Conservation (phyloP, 2,888 invertebrate genomes). For the Pomacea canaliculata region DNA sequence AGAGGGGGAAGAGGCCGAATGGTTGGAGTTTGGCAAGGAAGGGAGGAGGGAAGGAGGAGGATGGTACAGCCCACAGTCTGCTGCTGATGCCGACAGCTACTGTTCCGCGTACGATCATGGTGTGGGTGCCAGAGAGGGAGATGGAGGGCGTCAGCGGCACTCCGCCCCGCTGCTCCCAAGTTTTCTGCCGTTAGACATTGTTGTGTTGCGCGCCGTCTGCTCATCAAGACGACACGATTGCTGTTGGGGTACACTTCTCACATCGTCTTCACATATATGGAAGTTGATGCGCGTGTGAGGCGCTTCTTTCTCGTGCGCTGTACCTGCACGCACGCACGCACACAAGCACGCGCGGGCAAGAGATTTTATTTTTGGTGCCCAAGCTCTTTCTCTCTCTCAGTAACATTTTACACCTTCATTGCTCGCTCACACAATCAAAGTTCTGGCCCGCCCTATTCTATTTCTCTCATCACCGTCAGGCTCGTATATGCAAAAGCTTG, state of each 20-base stretch:
- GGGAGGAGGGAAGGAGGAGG: too few species aligned
- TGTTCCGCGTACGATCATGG: neutral
- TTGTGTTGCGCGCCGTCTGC: too few species aligned
- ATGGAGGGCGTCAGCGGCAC: neutral
- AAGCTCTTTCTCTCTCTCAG: neutral
- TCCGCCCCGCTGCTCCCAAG: too few species aligned
- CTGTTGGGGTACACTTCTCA: neutral
- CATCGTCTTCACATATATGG: neutral
- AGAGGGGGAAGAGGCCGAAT: neutral
- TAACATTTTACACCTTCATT: too few species aligned
- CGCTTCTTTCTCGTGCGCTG: neutral
- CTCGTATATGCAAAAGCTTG: too few species aligned
- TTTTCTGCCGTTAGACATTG: too few species aligned
- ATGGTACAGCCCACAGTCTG: too few species aligned
- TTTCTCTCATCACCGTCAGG: too few species aligned
- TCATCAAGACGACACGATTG: too few species aligned
- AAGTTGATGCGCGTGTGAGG: neutral
- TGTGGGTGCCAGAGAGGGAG: neutral
- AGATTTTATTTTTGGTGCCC: neutral
- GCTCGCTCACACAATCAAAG: too few species aligned
- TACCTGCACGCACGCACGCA: neutral
- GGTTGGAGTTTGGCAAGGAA: too few species aligned
- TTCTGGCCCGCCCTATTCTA: too few species aligned
- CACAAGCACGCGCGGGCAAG: neutral
- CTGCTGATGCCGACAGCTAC: neutral